Conservation (phyloP, 2,888 invertebrate species). For the Synergus itoensis region DNA sequence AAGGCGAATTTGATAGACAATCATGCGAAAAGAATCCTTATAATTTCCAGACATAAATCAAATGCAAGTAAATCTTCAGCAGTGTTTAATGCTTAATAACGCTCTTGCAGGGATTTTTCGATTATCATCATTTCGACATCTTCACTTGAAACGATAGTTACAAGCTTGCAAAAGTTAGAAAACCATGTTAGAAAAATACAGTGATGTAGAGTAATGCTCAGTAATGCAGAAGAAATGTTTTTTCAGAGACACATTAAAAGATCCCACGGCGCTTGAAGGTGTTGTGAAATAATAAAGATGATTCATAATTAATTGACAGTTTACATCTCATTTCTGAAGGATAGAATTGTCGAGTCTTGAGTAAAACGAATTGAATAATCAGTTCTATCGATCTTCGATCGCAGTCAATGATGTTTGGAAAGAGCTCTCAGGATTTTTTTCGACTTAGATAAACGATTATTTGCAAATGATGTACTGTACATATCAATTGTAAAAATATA, state of each 20-base stretch:
- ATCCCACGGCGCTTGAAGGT: not conserved
- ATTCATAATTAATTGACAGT: constrained; percentile 34
- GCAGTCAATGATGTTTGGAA: not conserved
- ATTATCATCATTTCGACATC: constrained; percentile 11
- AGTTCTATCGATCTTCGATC: not conserved
- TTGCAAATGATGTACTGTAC: not conserved
- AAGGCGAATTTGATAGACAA: constrained; percentile 29
- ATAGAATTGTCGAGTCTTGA: not conserved
- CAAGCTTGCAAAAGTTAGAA: not conserved
- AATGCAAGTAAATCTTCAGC: constrained; percentile 11
- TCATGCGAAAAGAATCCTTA: constrained; percentile 32
- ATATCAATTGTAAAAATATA: not conserved
- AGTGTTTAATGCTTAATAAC: not conserved
- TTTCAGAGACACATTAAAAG: not conserved
- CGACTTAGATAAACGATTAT: not conserved
- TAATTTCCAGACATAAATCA: constrained; percentile 15
- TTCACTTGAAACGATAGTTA: not conserved
- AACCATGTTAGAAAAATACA: not conserved
- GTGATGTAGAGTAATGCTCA: constrained; percentile 12
- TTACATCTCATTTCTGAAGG: constrained; percentile 5
- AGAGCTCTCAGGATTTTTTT: not conserved
- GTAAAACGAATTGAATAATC: constrained; percentile 2
- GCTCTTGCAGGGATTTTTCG: not conserved
- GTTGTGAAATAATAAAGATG: constrained; percentile 31
- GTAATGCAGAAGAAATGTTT: constrained; percentile 4